Conservation (phyloP, 2,113 vertebrate genomes). For the Phoenicopterus ruber region DNA sequence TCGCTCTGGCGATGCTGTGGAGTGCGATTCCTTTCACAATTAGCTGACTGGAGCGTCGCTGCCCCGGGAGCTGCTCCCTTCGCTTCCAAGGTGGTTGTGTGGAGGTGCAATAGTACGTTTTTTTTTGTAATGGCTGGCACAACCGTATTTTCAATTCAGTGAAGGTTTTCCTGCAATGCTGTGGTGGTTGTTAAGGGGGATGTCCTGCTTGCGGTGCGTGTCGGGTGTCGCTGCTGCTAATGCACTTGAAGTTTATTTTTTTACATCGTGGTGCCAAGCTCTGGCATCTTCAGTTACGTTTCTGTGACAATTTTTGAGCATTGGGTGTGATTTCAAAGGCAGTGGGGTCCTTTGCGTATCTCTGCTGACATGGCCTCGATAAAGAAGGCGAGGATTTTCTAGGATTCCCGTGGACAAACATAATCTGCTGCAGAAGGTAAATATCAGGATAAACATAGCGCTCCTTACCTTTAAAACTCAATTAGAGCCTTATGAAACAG, state of each 20-base stretch:
- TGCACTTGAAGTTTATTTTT: neutral
- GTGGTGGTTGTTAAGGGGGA: neutral
- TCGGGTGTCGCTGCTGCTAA: neutral
- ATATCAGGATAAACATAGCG: neutral
- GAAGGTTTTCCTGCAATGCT: neutral
- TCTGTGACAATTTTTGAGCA: neutral
- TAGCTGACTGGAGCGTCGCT: rapidly evolving
- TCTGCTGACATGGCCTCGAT: neutral
- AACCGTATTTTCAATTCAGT: neutral
- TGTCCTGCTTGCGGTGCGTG: neutral
- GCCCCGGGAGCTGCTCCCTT: neutral
- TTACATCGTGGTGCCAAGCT: neutral
- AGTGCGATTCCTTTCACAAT: neutral
- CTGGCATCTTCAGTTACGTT: neutral
- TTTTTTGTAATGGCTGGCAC: neutral
- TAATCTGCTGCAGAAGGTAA: neutral
- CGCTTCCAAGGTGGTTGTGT: neutral
- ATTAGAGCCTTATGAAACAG: neutral
- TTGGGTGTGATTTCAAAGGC: neutral
- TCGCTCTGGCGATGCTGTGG: neutral
- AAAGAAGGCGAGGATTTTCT: neutral
- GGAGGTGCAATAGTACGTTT: neutral
- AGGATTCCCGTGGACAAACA: neutral
- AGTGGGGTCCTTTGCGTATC: neutral
- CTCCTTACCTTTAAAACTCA: neutral